phyloP scores from a whole-genome alignment of 2,797 vertebrate species.

The Liparis tanakae region DNA sequence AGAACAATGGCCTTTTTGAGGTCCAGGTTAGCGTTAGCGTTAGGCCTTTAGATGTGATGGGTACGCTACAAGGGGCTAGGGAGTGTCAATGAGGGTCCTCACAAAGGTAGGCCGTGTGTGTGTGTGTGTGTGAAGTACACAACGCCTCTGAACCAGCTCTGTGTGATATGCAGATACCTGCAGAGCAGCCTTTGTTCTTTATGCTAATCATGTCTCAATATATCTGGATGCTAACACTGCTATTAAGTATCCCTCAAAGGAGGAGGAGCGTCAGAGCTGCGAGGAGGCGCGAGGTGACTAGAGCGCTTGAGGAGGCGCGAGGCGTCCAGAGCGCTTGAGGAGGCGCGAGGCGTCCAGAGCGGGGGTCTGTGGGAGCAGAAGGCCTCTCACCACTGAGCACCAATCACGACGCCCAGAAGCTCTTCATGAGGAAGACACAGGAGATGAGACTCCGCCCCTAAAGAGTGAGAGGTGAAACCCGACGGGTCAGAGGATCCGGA shows the following conservation, averaged over 20 bases:
- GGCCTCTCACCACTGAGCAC: too few species aligned
- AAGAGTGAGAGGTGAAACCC: too few species aligned
- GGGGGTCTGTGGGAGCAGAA: too few species aligned
- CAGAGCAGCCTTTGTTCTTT: conserved; percentile 47
- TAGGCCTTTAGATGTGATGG: neutral
- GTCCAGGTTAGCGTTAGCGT: neutral
- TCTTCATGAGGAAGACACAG: too few species aligned
- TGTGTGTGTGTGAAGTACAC: conserved; percentile 30
- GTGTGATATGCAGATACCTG: conserved; percentile 58
- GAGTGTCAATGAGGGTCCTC: neutral
- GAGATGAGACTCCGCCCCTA: too few species aligned
- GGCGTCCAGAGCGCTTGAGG: too few species aligned
- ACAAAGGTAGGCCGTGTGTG: neutral
- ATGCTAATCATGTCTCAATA: conserved; percentile 54
- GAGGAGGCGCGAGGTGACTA: too few species aligned
- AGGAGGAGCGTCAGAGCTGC: conserved; percentile 45
- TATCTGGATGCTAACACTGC: conserved; percentile 42
- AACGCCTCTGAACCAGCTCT: conserved; percentile 41
- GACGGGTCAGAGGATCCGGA: too few species aligned
- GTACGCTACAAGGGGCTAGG: neutral
- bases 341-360: too few species aligned
- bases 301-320: too few species aligned
- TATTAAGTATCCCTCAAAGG: conserved; percentile 53
- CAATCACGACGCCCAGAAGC: too few species aligned
- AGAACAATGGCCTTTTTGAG: neutral